Percentiles rank a stretch among this genome's conserved stretches.
Evolutionary conservation across 2,113 vertebrate species (phyloP).

Genomic region (Anarrhichthys ocellatus): DNA sequence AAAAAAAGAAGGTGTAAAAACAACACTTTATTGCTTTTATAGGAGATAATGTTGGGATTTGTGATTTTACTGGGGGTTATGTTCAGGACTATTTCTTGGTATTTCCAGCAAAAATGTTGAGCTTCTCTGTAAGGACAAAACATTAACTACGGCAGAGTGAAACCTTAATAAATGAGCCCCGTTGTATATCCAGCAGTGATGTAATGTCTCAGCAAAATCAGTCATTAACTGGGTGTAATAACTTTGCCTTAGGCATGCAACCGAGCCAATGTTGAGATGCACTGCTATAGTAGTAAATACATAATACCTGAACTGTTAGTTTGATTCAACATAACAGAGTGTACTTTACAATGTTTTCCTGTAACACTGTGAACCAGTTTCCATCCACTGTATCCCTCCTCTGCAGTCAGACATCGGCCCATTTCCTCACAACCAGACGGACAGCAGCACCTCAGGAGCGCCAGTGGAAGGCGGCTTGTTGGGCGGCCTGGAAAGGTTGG

Average conservation of each 20-base stretch:
- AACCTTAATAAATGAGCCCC: conserved; percentile 5
- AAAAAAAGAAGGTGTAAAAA: not conserved
- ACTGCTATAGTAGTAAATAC: not conserved
- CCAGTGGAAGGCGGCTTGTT: conserved; percentile 45
- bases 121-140: not conserved
- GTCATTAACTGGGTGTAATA: conserved; percentile 13
- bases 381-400: conserved; percentile 27
- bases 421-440: conserved; percentile 78
- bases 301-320: not conserved
- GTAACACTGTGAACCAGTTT: conserved; percentile 15
- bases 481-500: conserved; percentile 46
- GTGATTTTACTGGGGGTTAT: not conserved
- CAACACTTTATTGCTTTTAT: not conserved
- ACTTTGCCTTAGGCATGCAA: not conserved
- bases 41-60: not conserved
- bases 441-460: conserved; percentile 32
- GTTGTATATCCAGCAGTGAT: not conserved
- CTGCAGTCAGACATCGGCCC: conserved; percentile 81
- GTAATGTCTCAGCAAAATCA: conserved; percentile 11
- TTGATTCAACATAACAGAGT: not conserved
- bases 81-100: not conserved
- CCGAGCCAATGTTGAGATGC: not conserved
- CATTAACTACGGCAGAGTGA: not conserved
- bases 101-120: not conserved
- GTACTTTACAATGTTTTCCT: not conserved